Base-by-base conservation (phyloP, 2,888 invertebrate genomes). In the Cheilosia impressa region DNA sequence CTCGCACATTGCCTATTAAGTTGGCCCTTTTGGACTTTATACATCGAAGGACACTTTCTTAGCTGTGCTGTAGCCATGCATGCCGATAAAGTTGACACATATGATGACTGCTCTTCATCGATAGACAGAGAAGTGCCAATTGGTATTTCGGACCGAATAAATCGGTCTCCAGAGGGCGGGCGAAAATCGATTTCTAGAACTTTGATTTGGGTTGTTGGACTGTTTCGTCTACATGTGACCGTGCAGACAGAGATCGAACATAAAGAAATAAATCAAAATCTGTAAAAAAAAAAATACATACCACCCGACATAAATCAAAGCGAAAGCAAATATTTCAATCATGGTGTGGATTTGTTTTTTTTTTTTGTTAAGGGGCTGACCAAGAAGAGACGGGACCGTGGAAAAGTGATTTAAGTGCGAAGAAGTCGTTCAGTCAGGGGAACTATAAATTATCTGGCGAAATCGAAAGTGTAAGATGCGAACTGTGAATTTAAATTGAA, bases 261-360 rank as follows among this genome's bases (percentile, higher is more conserved):
- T 65, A 65, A 65, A 57, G 65, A 60, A 45, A 76, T 68, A 76
- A 76, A 76, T 76, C 76, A 76, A 53, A 38, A 38, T 38, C 13
- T 13, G 38, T 10, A 9, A 3, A 38, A 38, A 38, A 34, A 76
- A 76, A 53, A 38, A 47, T 41, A 17, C 38, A 60, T 24, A 47
- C 1, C 43, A 15, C 57, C 57, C 45, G 68, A 60, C 52, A 76
- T 76, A 76, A 76, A 76, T 76, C 76, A 76, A 58, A 60, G 52
- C 27, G 31, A 76, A 68, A 68, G 50, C 68, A 76, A 76, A 76
- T 76, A 76, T 68, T 76, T 76, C 76, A 76, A 76, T 76, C 76
- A 73, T 65, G 22, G 34, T 27, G 34, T 6, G 13, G 13, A 38
- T 2, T 4, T n/a, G n/a, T 22, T 13, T 31, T 31, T 31, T 31